These are phyloP conservation scores for Endotricha flammealis DNA, from an alignment of 2,888 invertebrate species.

Conservation along the genomic window DNA sequence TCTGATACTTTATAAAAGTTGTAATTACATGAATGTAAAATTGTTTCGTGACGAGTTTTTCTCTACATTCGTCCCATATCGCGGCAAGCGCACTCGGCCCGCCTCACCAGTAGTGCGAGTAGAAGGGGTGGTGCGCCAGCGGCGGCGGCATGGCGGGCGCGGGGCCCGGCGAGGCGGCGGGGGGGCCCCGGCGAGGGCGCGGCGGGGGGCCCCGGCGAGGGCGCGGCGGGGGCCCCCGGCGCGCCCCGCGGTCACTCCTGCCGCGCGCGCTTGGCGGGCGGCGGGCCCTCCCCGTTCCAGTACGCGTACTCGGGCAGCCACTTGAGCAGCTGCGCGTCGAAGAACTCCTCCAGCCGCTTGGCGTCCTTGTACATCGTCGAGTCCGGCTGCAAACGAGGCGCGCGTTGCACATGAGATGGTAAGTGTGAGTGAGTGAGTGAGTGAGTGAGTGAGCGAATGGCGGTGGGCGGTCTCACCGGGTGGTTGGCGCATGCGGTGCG, in stretches of 20 bases:
- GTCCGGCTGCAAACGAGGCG: constrained; percentile 78
- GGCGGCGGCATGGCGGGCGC: constrained; percentile 3
- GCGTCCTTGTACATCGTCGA: constrained; percentile 88
- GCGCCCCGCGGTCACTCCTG: constrained; percentile 32
- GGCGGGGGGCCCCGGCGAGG: constrained; percentile 10
- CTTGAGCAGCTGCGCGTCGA: constrained; percentile 88
- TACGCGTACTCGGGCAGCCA: constrained; percentile 88
- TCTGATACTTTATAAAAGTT: too few species aligned
- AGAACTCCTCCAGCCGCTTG: constrained; percentile 89
- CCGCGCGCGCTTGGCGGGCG: constrained; percentile 52
- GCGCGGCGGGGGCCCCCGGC: constrained; percentile 19
- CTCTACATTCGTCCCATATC: too few species aligned
- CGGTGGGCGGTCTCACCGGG: constrained; percentile 80
- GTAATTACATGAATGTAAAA: too few species aligned
- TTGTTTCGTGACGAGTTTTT: too few species aligned
- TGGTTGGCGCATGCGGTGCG: constrained; percentile 92
- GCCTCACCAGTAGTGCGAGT: constrained; percentile 7
- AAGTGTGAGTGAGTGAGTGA: neutral
- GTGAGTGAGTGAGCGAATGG: neutral
- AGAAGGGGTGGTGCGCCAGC: constrained; percentile 8
- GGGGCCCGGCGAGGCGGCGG: constrained; percentile 13
- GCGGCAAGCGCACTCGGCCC: too few species aligned
- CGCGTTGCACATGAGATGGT: constrained; percentile 4
- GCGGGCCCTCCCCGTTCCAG: constrained; percentile 61
- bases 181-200: constrained; percentile 11